These are phyloP conservation scores for Antennarius striatus DNA, from an alignment of 2,113 vertebrate species.

Conservation along the genomic window DNA sequence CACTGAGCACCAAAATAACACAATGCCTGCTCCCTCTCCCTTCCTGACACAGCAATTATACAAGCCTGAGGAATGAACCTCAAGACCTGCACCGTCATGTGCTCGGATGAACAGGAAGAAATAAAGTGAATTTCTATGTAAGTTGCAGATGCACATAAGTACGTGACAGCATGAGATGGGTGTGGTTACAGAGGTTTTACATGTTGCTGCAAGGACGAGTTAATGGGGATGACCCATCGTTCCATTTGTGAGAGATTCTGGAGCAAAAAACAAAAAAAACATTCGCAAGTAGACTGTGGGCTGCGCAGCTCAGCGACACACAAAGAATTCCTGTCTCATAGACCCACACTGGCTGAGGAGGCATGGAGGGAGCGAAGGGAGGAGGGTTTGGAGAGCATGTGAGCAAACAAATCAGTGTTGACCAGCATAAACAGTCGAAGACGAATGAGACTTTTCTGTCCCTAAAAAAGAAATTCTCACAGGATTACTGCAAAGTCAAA, in stretches of 20 bases:
- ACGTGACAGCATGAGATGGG: neutral
- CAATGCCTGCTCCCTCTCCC: conserved; percentile 36
- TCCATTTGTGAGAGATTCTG: conserved; percentile 40
- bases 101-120: neutral
- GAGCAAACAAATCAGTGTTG: conserved; percentile 53
- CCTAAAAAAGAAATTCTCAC: conserved; percentile 19
- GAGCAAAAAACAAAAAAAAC: conserved; percentile 28
- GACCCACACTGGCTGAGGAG: conserved; percentile 67
- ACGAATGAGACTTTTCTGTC: neutral
- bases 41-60: conserved; percentile 51
- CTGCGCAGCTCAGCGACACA: conserved; percentile 48
- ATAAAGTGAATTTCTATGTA: neutral
- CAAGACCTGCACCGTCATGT: neutral
- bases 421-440: conserved; percentile 37
- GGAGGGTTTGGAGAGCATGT: conserved; percentile 25
- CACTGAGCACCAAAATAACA: conserved; percentile 44
- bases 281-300: conserved; percentile 60
- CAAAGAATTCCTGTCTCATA: conserved; percentile 73
- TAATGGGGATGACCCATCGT: conserved; percentile 17
- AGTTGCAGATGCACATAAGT: neutral
- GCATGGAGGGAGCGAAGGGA: conserved; percentile 14
- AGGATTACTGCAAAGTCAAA: conserved; percentile 1
- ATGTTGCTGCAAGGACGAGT: conserved; percentile 24
- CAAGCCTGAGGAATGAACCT: conserved; percentile 47
- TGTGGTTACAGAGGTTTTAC: conserved; percentile 8